These are phyloP conservation scores for Brachyhypopomus gauderio DNA, from an alignment of 2,113 vertebrate species.

Conservation along the genomic window DNA sequence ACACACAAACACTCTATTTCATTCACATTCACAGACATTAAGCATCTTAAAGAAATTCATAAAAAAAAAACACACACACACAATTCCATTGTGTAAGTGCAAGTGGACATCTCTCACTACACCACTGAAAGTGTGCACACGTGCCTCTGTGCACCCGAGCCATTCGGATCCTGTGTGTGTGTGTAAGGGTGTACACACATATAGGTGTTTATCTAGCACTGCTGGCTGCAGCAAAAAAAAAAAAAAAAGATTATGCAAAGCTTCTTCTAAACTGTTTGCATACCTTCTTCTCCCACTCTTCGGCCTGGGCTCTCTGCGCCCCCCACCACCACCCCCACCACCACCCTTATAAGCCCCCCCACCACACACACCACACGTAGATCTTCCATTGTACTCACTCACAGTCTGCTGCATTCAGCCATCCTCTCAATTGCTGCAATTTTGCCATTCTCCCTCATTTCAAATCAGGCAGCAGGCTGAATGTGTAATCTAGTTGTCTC, in stretches of 20 bases:
- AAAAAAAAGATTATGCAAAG: slow-evolving; percentile 35
- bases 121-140: slow-evolving; percentile 15
- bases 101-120: slow-evolving; percentile 10
- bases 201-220: slow-evolving; percentile 19
- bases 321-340: neutral
- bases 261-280: slow-evolving; percentile 42
- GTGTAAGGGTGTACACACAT: neutral
- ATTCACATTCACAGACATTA: neutral
- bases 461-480: slow-evolving; percentile 12
- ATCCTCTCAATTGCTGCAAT: slow-evolving; percentile 23
- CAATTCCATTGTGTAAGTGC: slow-evolving; percentile 9
- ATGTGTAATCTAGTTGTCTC: slow-evolving; percentile 31
- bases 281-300: slow-evolving; percentile 32
- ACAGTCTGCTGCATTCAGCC: slow-evolving; percentile 7
- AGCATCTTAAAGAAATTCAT: too few species aligned
- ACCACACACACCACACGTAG: neutral
- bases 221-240: slow-evolving; percentile 22
- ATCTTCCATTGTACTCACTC: neutral
- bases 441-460: slow-evolving; percentile 21
- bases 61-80: too few species aligned
- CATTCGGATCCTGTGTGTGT: neutral
- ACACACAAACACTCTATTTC: neutral
- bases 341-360: neutral
- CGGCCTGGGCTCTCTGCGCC: neutral
- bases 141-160: neutral